Percentiles rank a stretch among this genome's conserved stretches.
phyloP scores from a whole-genome alignment of 2,888 invertebrate genomes.

The Trissoscelio sp. region DNA sequence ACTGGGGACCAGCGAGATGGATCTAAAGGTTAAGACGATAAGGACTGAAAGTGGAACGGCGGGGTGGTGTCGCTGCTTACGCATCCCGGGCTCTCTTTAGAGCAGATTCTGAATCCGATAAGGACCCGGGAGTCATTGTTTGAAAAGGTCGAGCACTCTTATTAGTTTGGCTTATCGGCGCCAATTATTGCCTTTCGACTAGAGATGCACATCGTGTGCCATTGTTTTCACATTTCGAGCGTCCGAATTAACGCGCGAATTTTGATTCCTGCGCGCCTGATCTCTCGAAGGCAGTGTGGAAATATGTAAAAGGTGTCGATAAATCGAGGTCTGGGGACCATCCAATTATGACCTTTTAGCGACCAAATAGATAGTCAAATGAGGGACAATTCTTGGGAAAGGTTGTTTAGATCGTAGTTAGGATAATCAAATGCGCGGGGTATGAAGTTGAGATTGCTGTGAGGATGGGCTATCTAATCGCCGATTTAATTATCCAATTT shows the following conservation, averaged over 20 bases:
- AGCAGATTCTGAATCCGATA: slow-evolving; percentile 47
- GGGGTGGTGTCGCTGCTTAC: slow-evolving; percentile 59
- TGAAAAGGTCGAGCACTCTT: slow-evolving; percentile 66
- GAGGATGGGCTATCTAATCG: slow-evolving; percentile 10
- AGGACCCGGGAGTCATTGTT: slow-evolving; percentile 60
- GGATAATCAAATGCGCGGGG: slow-evolving; percentile 15
- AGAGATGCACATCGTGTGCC: slow-evolving; percentile 51
- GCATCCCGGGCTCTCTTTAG: slow-evolving; percentile 54
- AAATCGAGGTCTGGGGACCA: slow-evolving; percentile 11
- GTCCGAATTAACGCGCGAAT: slow-evolving; percentile 44
- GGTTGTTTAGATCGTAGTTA: slow-evolving; percentile 39
- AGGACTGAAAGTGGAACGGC: slow-evolving; percentile 66
- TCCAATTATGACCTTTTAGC: slow-evolving; percentile 48
- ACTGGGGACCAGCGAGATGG: slow-evolving; percentile 39
- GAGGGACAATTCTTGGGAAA: slow-evolving; percentile 1
- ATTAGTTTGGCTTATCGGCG: slow-evolving; percentile 63
- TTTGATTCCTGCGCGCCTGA: slow-evolving; percentile 1
- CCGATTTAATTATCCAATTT: slow-evolving; percentile 35
- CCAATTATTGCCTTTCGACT: slow-evolving; percentile 65
- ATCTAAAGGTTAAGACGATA: slow-evolving; percentile 64
- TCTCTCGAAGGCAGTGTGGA: slow-evolving; percentile 8
- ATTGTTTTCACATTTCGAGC: slow-evolving; percentile 52
- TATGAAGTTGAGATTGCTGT: not conserved
- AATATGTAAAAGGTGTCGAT: slow-evolving; percentile 43
- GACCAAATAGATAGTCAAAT: slow-evolving; percentile 34